Percentiles rank a stretch among this genome's conserved stretches.
These are phyloP conservation scores for Ptilonorhynchus violaceus DNA, from an alignment of 2,113 vertebrate species.

Conservation along the genomic window DNA sequence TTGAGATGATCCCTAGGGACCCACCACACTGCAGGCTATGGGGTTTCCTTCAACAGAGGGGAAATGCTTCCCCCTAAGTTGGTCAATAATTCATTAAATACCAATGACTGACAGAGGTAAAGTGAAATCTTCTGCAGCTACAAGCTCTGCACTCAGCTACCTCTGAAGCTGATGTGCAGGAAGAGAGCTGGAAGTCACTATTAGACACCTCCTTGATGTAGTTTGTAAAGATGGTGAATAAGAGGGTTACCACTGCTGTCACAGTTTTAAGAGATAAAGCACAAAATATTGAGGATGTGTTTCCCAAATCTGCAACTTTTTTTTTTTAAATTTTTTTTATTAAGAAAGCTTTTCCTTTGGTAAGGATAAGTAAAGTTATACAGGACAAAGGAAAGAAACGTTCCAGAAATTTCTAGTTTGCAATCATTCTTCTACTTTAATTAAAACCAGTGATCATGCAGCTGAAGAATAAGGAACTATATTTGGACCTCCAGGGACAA, in stretches of 20 bases:
- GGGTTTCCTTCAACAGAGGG: neutral
- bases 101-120: neutral
- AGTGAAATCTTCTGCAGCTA: neutral
- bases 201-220: neutral
- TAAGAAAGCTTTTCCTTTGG: neutral
- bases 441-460: neutral
- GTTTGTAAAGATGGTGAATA: neutral
- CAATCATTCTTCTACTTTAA: neutral
- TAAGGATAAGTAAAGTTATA: neutral
- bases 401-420: slow-evolving; percentile 47
- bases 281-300: neutral
- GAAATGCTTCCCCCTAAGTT: neutral
- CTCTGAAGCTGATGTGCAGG: neutral
- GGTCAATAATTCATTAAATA: neutral
- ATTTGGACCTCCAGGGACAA: neutral
- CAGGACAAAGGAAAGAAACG: neutral
- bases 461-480: neutral
- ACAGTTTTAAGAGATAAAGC: neutral
- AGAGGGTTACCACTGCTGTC: neutral
- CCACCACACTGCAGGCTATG: neutral
- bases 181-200: neutral
- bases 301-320: neutral
- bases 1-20: neutral
- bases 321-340: neutral
- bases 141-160: neutral